A percentile compares a stretch with the other conserved stretches of the same genome.
These are phyloP conservation scores for Limnephilus auricula DNA, from an alignment of 2,888 invertebrate genomes.

Conservation along the genomic window DNA sequence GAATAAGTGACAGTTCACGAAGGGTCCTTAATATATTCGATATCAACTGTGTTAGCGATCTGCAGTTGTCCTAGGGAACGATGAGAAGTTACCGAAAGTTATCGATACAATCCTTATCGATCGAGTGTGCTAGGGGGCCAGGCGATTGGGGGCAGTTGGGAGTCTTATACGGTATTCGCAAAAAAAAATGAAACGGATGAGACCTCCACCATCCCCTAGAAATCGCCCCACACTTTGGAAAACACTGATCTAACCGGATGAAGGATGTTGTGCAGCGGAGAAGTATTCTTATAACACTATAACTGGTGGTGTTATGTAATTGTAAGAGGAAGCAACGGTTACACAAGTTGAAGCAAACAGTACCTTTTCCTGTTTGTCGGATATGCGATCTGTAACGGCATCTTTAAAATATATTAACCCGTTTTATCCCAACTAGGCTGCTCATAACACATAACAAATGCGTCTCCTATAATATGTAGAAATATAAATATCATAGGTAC, in stretches of 20 bases:
- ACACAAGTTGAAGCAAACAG: background rate
- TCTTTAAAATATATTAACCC: background rate
- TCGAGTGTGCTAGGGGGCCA: no score
- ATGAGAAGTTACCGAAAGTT: no score
- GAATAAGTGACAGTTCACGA: no score
- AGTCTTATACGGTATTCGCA: no score
- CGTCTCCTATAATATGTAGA: background rate
- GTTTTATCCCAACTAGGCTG: background rate
- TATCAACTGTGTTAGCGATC: no score
- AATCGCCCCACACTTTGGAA: background rate
- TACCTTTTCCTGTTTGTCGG: background rate
- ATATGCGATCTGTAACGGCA: background rate
- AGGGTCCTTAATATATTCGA: no score
- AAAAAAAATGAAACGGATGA: no score
- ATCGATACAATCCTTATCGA: no score
- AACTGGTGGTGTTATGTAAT: background rate
- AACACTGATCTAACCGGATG: background rate
- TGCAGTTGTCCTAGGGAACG: no score
- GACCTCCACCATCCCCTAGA: no score
- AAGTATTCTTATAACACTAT: background rate
- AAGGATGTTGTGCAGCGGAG: background rate
- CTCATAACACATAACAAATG: background rate
- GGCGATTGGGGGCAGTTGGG: no score
- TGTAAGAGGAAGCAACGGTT: background rate
- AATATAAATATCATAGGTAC: background rate